Evolutionary conservation across 2,888 invertebrate genomes (phyloP), one percentile per base, ranked within the genome.

Genomic region (Morinoia aosen): DNA sequence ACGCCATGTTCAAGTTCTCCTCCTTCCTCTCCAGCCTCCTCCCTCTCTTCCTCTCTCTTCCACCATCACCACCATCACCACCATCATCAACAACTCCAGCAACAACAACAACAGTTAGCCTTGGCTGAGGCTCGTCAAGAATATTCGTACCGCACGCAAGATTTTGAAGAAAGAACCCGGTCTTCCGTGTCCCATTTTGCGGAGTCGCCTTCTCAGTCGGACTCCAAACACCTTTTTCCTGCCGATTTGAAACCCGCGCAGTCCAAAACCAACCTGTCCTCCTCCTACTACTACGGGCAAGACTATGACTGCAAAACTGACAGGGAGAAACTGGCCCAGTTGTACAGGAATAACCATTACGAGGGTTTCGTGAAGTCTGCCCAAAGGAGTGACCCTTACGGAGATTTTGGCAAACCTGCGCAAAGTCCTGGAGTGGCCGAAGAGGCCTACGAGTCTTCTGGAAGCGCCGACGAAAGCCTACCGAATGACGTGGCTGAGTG

Each of bases 11-110:
- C 94, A 94, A 58, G 94, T 57, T 58, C 94, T 61, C 56, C 76
- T 40, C 40, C 95, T 76, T 88, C 88, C n/a, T 95, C 95, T 57
- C 95, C 88, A 61, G 76, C 95, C 88, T 56, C 88, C 95, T 95
- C 95, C 57, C 95, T 95, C 95, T 76, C 95, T 76, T 56, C 88
- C 95, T 48, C 88, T 56, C 48, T 95, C 88, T 76, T 88, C 88
- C 88, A 88, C 64, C 57, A 64, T n/a, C 88, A 88, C 64, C 57
- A 48, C 48, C 95, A 56, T 25, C 88, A 64, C 57, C 88, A 93
- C 58, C 93, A 93, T 12, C 93, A 33, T 12, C 95, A 56, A 48
- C 58, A 56, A 19, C 95, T 48, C 7, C 91, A 48, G 48, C 91
- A 91, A 39, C 93, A 57, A 10, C 93, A 57, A 58, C 93, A 93